Evolutionary conservation across 2,113 vertebrate species (phyloP).

Genomic region (Saimiri boliviensis): DNA sequence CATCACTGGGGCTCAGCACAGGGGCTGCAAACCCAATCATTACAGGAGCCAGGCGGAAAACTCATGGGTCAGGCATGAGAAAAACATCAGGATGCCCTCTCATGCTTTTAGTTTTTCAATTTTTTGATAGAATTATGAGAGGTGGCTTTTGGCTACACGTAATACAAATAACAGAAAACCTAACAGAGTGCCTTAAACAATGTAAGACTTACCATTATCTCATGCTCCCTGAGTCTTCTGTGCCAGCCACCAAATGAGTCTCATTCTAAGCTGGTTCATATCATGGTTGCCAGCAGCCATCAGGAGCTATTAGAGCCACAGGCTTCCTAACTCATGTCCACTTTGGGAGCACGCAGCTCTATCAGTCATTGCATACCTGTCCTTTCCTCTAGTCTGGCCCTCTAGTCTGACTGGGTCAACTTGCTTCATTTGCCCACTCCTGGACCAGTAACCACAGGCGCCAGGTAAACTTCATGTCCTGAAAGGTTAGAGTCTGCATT

Average conservation of each 20-base stretch:
- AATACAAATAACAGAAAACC: neutral
- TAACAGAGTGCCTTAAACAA: neutral
- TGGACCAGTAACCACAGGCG: neutral
- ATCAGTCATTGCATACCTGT: too few relatives aligned
- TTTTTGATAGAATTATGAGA: neutral
- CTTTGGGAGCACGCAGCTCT: neutral
- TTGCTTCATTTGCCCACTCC: too few relatives aligned
- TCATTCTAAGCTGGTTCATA: rapidly evolving
- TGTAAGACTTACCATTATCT: rapidly evolving
- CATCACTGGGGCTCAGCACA: rapidly evolving
- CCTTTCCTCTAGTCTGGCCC: neutral
- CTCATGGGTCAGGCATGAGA: rapidly evolving
- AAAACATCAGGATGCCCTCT: neutral
- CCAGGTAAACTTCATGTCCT: neutral
- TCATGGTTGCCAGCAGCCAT: rapidly evolving
- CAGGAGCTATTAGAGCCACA: rapidly evolving
- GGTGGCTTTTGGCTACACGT: neutral
- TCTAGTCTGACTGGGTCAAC: neutral
- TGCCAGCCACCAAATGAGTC: rapidly evolving
- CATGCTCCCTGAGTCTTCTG: too few relatives aligned
- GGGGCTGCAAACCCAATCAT: rapidly evolving
- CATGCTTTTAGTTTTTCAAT: neutral
- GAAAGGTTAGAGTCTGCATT: neutral
- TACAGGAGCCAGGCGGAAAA: neutral
- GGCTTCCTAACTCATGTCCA: rapidly evolving